phyloP scores from a whole-genome alignment of 2,113 vertebrate species.

The Passer domesticus region DNA sequence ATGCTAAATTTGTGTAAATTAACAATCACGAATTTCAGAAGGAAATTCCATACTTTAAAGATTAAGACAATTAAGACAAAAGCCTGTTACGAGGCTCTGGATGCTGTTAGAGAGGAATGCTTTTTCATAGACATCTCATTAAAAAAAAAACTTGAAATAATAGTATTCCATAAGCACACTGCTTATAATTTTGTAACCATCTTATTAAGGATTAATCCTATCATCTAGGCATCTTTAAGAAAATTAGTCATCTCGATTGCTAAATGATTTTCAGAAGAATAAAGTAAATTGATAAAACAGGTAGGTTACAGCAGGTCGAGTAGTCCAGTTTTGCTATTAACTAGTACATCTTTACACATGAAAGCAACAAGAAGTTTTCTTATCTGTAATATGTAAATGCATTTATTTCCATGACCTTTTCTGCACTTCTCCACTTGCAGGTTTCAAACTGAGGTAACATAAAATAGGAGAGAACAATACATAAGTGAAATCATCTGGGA shows the following conservation, averaged over 20 bases:
- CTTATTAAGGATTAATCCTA: not conserved
- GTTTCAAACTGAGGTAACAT: not conserved
- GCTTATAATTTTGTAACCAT: not conserved
- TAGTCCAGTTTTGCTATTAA: not conserved
- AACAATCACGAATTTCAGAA: slow-evolving; percentile 3
- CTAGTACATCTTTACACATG: rapidly evolving
- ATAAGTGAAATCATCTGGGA: not conserved
- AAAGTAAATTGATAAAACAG: not conserved
- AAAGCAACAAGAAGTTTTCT: not conserved
- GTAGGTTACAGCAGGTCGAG: not conserved
- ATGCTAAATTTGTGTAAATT: not conserved
- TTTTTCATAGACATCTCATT: not conserved
- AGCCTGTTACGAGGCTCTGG: not conserved
- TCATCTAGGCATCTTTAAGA: not conserved
- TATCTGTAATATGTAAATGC: rapidly evolving
- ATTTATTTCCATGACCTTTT: not conserved
- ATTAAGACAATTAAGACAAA: not conserved
- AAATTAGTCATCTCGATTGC: not conserved
- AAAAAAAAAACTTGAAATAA: not conserved
- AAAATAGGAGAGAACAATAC: not conserved
- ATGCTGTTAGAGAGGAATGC: not conserved
- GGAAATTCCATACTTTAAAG: not conserved
- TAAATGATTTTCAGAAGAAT: not conserved
- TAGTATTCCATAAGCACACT: not conserved
- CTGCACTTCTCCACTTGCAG: not conserved